phyloP scores from a whole-genome alignment of 2,888 invertebrate species.

The Oasisia sp. region DNA sequence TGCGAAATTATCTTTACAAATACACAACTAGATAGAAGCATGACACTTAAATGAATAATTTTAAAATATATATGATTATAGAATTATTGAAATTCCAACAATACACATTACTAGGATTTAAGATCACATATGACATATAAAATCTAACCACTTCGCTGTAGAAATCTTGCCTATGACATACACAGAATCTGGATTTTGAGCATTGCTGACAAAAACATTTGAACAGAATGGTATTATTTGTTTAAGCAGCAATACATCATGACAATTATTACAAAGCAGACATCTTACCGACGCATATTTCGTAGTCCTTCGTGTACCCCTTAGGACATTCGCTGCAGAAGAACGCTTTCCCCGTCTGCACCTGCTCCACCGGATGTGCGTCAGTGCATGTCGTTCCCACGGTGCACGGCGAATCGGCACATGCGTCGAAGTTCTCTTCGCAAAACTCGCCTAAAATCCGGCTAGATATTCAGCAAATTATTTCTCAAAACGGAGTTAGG shows the following conservation, averaged over 20 bases:
- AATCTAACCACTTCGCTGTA: too few species aligned
- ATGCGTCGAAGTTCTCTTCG: neutral
- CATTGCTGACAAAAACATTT: too few species aligned
- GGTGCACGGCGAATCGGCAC: neutral
- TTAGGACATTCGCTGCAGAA: neutral
- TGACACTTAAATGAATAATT: too few species aligned
- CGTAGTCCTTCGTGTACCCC: neutral
- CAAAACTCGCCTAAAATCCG: conserved; percentile 11
- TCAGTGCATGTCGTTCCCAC: neutral
- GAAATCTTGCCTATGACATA: too few species aligned
- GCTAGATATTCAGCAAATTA: neutral
- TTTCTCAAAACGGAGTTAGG: neutral
- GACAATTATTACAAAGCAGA: neutral
- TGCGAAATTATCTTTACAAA: too few species aligned
- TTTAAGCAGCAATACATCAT: too few species aligned
- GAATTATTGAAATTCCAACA: neutral
- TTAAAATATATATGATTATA: too few species aligned
- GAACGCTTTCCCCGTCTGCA: neutral
- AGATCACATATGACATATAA: too few species aligned
- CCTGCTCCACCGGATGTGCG: conserved; percentile 1
- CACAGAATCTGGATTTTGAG: too few species aligned
- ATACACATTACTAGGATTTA: too few species aligned
- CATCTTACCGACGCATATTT: neutral
- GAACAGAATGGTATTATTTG: too few species aligned
- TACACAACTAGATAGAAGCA: too few species aligned